These are phyloP conservation scores for Lycopodina hypogea DNA, from an alignment of 37 sponge, comb jelly and placozoan species.

Conservation along the genomic window DNA sequence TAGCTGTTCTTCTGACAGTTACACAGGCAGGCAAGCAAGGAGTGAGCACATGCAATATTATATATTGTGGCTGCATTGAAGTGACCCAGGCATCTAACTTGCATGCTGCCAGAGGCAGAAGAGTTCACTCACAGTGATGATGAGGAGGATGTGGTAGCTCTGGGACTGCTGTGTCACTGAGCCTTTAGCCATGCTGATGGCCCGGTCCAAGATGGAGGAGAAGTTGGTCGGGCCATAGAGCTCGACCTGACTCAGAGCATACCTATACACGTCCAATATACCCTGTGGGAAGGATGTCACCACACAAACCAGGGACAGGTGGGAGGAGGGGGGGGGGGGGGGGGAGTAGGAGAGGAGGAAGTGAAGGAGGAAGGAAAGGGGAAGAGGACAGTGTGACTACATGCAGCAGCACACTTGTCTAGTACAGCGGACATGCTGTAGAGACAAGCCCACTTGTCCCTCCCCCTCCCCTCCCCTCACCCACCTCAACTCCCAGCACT, in stretches of 20 bases:
- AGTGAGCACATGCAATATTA: no score
- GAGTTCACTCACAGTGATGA: conserved; percentile 83
- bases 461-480: no score
- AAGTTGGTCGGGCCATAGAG: conserved; percentile 86
- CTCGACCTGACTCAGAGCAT: conserved; percentile 56
- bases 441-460: no score
- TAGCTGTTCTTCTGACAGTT: no score
- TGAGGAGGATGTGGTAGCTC: conserved; percentile 69
- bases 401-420: no score
- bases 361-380: not conserved
- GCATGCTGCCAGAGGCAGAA: no score
- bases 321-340: not conserved
- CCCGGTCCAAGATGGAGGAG: conserved; percentile 66
- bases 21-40: no score
- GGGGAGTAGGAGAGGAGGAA: not conserved
- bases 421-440: no score
- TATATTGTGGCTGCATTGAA: no score
- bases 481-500: conserved; percentile 74
- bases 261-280: conserved; percentile 77
- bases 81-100: no score
- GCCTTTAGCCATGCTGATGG: conserved; percentile 37
- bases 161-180: conserved; percentile 55
- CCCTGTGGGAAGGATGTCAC: conserved; percentile 42
- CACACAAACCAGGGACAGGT: not conserved
- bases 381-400: not conserved